A percentile compares a stretch with the other conserved stretches of the same genome.
Evolutionary conservation across 1,140 invertebrate genomes (phyloP).

Genomic region (Drosophila nannoptera): DNA sequence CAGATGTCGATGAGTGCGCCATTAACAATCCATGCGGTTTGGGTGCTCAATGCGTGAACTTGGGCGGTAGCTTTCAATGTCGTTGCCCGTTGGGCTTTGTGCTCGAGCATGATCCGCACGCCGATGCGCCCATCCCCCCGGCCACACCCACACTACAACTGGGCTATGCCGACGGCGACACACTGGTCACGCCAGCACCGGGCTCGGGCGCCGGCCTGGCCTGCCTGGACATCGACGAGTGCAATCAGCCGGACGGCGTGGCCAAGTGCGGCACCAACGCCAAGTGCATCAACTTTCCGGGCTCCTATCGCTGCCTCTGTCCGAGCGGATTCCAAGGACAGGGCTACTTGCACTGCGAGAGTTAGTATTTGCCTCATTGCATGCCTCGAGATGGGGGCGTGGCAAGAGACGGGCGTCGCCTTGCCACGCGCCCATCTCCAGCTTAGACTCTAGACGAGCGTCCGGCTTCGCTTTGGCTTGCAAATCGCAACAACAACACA

Average conservation of each 20-base stretch:
- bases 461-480: conserved; percentile 11
- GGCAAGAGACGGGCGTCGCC: not conserved
- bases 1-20: conserved; percentile 93
- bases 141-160: conserved; percentile 42
- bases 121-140: conserved; percentile 35
- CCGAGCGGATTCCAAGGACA: conserved; percentile 92
- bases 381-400: conserved; percentile 12
- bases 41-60: conserved; percentile 87
- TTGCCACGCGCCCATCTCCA: conserved; percentile 2
- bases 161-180: conserved; percentile 62
- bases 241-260: conserved; percentile 84
- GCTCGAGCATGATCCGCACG: conserved; percentile 69
- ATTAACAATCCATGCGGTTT: conserved; percentile 86
- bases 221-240: conserved; percentile 85
- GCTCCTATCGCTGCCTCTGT: conserved; percentile 95
- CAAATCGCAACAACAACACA: not conserved
- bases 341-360: conserved; percentile 91
- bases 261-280: conserved; percentile 90
- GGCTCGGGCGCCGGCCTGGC: conserved; percentile 67
- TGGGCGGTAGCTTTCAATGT: conserved; percentile 87
- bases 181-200: conserved; percentile 28
- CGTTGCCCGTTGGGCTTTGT: conserved; percentile 85
- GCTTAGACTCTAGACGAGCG: conserved; percentile 1
- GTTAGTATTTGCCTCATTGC: conserved; percentile 82
- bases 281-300: conserved; percentile 94